Percentiles rank a stretch among this genome's conserved stretches.
Evolutionary conservation across 2,797 vertebrate species (phyloP).

Genomic region (Clarias pachynema): DNA sequence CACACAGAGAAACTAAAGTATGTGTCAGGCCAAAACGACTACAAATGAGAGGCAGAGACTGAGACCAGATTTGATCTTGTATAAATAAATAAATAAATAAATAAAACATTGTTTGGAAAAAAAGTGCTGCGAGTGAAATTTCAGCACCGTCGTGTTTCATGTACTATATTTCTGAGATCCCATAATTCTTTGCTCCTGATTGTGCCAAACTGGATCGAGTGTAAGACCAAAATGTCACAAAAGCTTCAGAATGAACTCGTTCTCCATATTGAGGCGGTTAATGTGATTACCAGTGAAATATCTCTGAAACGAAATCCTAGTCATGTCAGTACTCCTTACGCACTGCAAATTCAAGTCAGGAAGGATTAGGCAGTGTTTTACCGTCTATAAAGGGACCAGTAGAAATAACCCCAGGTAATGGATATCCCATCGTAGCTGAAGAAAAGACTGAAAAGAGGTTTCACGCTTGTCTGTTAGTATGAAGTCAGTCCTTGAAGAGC

Average conservation of each 20-base stretch:
- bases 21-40: conserved; percentile 19
- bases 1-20: background rate
- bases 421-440: background rate
- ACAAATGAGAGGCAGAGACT: background rate
- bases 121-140: background rate
- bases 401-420: background rate
- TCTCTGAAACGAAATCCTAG: background rate
- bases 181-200: background rate
- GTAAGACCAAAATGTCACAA: background rate
- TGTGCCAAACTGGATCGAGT: background rate
- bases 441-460: background rate
- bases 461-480: background rate
- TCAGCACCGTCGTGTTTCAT: background rate
- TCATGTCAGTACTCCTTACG: background rate
- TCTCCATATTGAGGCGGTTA: background rate
- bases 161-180: background rate
- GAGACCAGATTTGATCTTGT: conserved; percentile 11
- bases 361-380: background rate
- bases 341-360: background rate
- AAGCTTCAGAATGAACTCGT: conserved; percentile 6
- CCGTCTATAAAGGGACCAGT: background rate
- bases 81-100: background rate
- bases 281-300: background rate
- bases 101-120: background rate
- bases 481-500: background rate